Base-by-base conservation (phyloP, 2,797 vertebrate genomes). In the Chaenodraco wilsoni region DNA sequence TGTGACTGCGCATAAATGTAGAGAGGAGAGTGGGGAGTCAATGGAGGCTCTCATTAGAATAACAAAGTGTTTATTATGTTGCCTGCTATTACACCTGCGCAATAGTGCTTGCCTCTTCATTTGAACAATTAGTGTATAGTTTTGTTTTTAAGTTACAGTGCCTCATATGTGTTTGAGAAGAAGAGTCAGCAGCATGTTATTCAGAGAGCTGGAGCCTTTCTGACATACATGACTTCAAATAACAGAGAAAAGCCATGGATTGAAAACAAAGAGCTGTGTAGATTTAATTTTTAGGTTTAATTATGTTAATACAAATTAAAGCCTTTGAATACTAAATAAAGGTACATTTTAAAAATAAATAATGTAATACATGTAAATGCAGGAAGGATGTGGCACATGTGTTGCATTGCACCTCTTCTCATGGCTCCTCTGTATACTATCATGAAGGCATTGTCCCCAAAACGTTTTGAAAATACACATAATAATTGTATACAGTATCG, bases 51-150 rank as follows among this genome's bases (percentile, higher is more conserved):
- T 59, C 51, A 63, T 78, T 70, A 61, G 52, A 50, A 49, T 56
- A 60, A 69, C n/a, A 70, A 49, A 37, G 15, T 17, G n/a, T 73
- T 60, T 62, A 64, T 68, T 41, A 52, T 9, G 9, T 61, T 62
- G 45, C n/a, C 15, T 71, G 63, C 19, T 60, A 8, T 69, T 49
- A 51, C 5, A 23, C 50, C 27, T 17, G 19, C 51, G 37, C 54
- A 58, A 74, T 61, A 56, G 31, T 54, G 27, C 48, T 65, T 49
- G 60, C 50, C 21, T 52, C 27, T 16, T 74, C 33, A 57, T 55
- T 65, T 37, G 33, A 37, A 37, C 33, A 37, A 37, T 37, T 37
- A 37, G 33, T 7, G 33, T 37, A 37, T 37, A 37, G 33, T 37
- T 37, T 37, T 45, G 9, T 50, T 58, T 58, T 54, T 27, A 27